Evolutionary conservation across 2,888 invertebrate species (phyloP), one percentile per base, ranked within the genome.

Genomic region (Conus canariensis): DNA sequence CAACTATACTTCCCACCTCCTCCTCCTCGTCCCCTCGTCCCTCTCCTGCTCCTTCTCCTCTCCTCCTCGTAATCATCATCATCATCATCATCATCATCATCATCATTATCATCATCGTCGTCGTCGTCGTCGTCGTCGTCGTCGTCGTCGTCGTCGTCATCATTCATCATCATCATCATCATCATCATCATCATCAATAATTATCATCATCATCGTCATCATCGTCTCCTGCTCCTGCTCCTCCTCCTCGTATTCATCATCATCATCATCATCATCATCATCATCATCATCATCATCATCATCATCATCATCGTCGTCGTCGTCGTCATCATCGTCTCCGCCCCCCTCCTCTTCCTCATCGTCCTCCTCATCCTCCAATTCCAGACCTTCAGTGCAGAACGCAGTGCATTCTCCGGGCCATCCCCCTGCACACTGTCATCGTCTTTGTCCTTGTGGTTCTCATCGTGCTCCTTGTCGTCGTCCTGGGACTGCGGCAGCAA

Each of bases 341-440:
- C 74, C 67, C 7, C 16, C 16, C 64, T 7, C 70, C 22, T 22
- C 19, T 70, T 70, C 19, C 22, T 70, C 70, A 22, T 70, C n/a
- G 12, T 22, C 70, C 1, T 22, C 70, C 22, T 22, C 60, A 14
- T 70, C 70, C 16, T 22, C 70, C 22, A 8, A 14, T 70, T 22
- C 70, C 30, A 5, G 25, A 95, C 95, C 93, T 94, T 93, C 25
- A 95, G 90, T 64, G 94, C 94, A 91, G 92, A 92, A 90, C 94
- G 94, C 6, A 94, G 16, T 64, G 91, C 91, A 30, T 92, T 92
- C 45, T 83, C 85, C 16, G 85, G 70, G 4, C 86, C 86, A 5
- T 64, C 60, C 9, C 60, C 85, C 56, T 30, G 56, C 9, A 10
- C 59, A 0, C 60, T n/a, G 45, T 70, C 67, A 6, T 59, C 45